Evolutionary conservation across 2,113 vertebrate species (phyloP), one percentile per base, ranked within the genome.

Genomic region (Rhizomys pruinosus): DNA sequence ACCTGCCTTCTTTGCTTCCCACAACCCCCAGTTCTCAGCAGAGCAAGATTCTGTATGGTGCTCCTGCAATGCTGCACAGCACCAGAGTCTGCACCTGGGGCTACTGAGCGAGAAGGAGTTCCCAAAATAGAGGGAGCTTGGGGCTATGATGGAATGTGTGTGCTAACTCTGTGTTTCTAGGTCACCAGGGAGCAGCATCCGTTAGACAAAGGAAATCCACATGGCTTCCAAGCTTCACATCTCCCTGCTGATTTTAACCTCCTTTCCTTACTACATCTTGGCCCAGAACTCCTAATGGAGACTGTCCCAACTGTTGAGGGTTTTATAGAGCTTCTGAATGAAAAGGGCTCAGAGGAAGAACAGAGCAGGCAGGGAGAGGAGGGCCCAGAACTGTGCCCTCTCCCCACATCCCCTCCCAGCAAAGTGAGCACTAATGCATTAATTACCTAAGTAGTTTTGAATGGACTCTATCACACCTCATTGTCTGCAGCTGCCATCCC

Each of bases 111-210:
- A 55, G 88, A 95, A 81, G 82, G 88, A 79, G 89, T 88, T 96
- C 93, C 93, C 69, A 93, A 97, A 97, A 96, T 97, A 97, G 94
- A 91, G 64, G 44, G 93, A 93, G 95, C 93, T 95, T 13, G 59
- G 89, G 89, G 95, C 95, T 66, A 86, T 1, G 39, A 3, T 1
- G 72, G 37, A 11, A 90, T 72, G 88, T 92, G 89, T 59, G 20
- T 11, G 32, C 55, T 27, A 66, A 91, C 73, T 96, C 76, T 0
- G 32, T 63, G 22, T 93, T 84, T 95, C 91, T 90, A 79, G 94
- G 93, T 94, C 64, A 52, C 86, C 32, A 27, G 92, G 78, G 90
- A 90, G 16, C 0, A 64, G 78, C 88, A 86, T 34, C 61, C 13
- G 32, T 59, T 2, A 97, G 94, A 91, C 88, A 93, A 92, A 91